Evolutionary conservation across 2,888 invertebrate species (phyloP).

Genomic region (Diadegma fenestrale): DNA sequence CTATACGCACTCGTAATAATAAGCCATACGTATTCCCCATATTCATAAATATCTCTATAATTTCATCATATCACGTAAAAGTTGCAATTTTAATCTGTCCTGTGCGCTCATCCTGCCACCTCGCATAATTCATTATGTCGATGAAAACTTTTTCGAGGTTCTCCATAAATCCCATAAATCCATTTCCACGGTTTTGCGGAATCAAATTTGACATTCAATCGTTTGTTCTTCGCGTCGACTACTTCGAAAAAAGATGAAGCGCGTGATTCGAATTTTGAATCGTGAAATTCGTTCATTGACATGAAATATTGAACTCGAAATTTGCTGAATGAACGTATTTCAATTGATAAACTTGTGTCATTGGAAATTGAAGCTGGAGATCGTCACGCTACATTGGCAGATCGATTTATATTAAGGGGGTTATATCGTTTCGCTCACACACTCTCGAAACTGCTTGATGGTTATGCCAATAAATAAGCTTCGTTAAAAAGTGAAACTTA

Average conservation of each 20-base stretch:
- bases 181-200: too few species aligned
- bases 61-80: not conserved
- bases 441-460: conserved; percentile 48
- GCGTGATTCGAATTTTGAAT: not conserved
- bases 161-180: not conserved
- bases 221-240: not conserved
- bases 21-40: conserved; percentile 39
- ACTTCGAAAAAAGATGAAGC: not conserved
- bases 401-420: not conserved
- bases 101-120: conserved; percentile 32
- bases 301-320: not conserved
- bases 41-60: conserved; percentile 2
- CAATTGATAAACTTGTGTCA: not conserved
- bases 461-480: conserved; percentile 71
- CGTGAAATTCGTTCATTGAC: not conserved
- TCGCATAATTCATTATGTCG: conserved; percentile 50
- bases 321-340: not conserved
- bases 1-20: conserved; percentile 59
- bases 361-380: not conserved
- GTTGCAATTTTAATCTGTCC: conserved; percentile 49
- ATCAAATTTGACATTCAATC: not conserved
- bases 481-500: conserved; percentile 72
- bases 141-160: conserved; percentile 33
- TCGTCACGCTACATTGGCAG: not conserved
- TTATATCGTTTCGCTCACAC: not conserved